Evolutionary conservation across 1,140 invertebrate species (phyloP).

Genomic region (Sycophila sp.): DNA sequence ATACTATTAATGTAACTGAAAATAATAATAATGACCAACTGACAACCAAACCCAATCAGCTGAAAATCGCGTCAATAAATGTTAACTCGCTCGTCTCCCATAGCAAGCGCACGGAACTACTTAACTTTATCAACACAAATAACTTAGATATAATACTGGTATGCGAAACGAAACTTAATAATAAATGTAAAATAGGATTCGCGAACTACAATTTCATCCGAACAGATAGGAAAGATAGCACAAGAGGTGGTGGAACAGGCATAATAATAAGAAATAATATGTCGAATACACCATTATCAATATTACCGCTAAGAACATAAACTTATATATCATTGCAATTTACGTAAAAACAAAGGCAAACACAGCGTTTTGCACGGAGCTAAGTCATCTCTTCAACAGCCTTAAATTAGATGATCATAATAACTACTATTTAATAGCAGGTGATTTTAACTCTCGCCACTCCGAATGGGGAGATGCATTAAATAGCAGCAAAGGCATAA

Average conservation of each 20-base stretch:
- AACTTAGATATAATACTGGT: background rate
- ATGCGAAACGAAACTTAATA: slow-evolving; percentile 5
- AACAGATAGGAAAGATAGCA: background rate
- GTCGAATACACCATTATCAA: background rate
- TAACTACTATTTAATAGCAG: background rate
- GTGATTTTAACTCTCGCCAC: background rate
- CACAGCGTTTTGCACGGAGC: background rate
- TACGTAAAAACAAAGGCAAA: slow-evolving; percentile 1
- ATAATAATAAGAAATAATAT: slow-evolving; percentile 1
- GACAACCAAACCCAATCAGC: no score
- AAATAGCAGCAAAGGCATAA: background rate
- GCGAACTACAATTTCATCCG: background rate
- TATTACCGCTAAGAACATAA: background rate
- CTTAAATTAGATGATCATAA: background rate
- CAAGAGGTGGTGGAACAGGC: background rate
- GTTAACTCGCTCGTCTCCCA: background rate
- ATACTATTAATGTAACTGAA: no score
- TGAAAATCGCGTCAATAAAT: background rate
- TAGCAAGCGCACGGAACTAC: background rate
- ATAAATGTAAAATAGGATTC: background rate
- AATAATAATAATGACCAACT: no score
- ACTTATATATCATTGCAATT: background rate
- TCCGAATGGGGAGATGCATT: background rate
- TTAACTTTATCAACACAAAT: background rate
- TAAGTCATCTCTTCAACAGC: background rate